A percentile compares a stretch with the other conserved stretches of the same genome.
phyloP scores from a whole-genome alignment of 2,113 vertebrate genomes.

The Ciconia maguari region DNA sequence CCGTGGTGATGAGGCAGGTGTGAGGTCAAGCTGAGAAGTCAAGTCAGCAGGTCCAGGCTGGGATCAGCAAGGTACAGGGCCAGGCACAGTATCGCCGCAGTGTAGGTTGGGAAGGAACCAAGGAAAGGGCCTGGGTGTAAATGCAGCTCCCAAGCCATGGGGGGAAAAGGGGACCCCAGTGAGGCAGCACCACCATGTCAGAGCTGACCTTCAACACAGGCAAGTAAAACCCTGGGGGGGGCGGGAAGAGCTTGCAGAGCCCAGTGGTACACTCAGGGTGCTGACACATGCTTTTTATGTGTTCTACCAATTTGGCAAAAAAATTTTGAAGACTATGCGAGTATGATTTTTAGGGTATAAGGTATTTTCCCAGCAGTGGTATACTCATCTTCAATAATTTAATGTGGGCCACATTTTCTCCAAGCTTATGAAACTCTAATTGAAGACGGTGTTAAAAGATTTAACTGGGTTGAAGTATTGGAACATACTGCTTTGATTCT shows the following conservation, averaged over 20 bases:
- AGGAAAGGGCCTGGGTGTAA: neutral
- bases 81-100: rapidly evolving
- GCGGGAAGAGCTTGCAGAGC: neutral
- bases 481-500: neutral
- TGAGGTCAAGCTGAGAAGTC: neutral
- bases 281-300: neutral
- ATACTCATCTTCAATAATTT: neutral
- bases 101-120: neutral
- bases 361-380: neutral
- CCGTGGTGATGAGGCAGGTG: neutral
- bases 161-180: neutral
- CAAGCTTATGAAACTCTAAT: neutral
- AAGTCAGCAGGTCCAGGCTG: neutral
- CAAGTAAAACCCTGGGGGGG: rapidly evolving
- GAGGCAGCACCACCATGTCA: neutral
- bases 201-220: neutral
- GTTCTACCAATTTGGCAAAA: neutral
- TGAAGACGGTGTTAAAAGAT: neutral
- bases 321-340: neutral
- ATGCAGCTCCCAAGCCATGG: neutral
- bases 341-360: neutral
- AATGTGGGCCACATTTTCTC: neutral
- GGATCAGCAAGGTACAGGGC: neutral
- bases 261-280: neutral
- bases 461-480: neutral